A percentile compares a stretch with the other conserved stretches of the same genome.
Conservation (phyloP, 64 coral and sea anemone species). For the Montipora efflorescens region DNA sequence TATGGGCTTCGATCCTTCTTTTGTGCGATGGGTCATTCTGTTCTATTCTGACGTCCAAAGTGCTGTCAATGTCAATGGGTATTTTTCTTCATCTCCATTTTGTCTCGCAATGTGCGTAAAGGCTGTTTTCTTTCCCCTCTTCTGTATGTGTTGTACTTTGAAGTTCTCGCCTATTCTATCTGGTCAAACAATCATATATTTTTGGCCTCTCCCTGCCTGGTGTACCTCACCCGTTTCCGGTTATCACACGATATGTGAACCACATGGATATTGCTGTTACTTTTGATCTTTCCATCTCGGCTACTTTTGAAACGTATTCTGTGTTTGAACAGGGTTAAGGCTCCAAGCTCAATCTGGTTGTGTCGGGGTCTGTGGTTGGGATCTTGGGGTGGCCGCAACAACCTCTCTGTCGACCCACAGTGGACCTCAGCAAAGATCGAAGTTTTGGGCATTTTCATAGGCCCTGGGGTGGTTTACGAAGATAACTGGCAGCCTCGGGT, state of each 20-base stretch:
- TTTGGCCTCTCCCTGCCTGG: neutral
- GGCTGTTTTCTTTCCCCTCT: conserved; percentile 36
- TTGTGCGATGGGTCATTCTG: neutral
- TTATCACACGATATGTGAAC: conserved; percentile 20
- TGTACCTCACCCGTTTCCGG: neutral
- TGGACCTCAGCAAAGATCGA: neutral
- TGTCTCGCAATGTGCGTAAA: conserved; percentile 45
- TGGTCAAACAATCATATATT: neutral
- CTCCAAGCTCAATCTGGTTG: neutral
- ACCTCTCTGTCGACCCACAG: neutral
- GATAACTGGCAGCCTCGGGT: too few relatives aligned
- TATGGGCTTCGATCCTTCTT: conserved; percentile 19
- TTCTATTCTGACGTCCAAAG: conserved; percentile 7
- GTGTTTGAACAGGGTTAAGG: conserved; percentile 30
- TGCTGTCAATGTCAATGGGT: conserved; percentile 33
- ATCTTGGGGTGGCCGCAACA: neutral
- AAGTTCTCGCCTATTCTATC: conserved; percentile 19
- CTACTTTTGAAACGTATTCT: neutral
- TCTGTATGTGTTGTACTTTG: conserved; percentile 30
- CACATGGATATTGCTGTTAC: neutral
- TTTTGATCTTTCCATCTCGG: neutral
- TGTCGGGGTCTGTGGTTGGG: conserved; percentile 41
- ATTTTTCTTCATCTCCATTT: neutral
- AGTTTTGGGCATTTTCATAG: conserved; percentile 19
- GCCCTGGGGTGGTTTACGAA: neutral